A percentile compares a stretch with the other conserved stretches of the same genome.
Conservation (phyloP, 2,797 vertebrate species). For the Gymnoscopelus microlampas region DNA sequence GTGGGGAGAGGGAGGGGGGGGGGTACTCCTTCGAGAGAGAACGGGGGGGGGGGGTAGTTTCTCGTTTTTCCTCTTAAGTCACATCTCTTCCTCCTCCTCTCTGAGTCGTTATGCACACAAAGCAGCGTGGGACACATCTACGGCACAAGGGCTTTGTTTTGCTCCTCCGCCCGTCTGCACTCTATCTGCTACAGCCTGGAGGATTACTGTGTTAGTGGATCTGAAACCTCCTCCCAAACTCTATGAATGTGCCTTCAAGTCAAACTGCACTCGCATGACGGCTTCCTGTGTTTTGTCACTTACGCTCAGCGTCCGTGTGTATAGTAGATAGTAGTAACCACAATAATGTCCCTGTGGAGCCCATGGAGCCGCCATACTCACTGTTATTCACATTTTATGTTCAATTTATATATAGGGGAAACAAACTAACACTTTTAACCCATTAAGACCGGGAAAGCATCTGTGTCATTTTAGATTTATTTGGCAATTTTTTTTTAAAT, state of each 20-base stretch:
- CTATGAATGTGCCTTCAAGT: conserved; percentile 73
- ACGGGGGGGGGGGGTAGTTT: conserved; percentile 25
- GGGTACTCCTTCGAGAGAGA: neutral
- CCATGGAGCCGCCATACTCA: neutral
- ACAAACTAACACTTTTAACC: no score
- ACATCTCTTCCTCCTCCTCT: conserved; percentile 29
- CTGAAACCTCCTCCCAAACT: conserved; percentile 71
- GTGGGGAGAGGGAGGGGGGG: no score
- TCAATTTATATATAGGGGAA: no score
- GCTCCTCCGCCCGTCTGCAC: conserved; percentile 53
- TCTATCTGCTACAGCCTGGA: conserved; percentile 65
- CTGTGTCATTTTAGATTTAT: no score
- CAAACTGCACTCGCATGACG: conserved; percentile 64
- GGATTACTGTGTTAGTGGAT: conserved; percentile 55
- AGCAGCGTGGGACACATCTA: conserved; percentile 65
- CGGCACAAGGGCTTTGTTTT: conserved; percentile 50
- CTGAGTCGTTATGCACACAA: conserved; percentile 69
- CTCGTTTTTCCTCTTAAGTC: conserved; percentile 37
- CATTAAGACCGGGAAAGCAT: no score
- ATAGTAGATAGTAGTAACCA: no score
- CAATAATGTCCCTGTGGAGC: conserved; percentile 66
- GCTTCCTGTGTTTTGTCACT: conserved; percentile 68
- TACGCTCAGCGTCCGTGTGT: conserved; percentile 75
- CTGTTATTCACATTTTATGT: no score
- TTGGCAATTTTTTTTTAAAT: no score